A percentile compares a stretch with the other conserved stretches of the same genome.
These are phyloP conservation scores for Yponomeuta sedellus DNA, from an alignment of 2,888 invertebrate species.

Conservation along the genomic window DNA sequence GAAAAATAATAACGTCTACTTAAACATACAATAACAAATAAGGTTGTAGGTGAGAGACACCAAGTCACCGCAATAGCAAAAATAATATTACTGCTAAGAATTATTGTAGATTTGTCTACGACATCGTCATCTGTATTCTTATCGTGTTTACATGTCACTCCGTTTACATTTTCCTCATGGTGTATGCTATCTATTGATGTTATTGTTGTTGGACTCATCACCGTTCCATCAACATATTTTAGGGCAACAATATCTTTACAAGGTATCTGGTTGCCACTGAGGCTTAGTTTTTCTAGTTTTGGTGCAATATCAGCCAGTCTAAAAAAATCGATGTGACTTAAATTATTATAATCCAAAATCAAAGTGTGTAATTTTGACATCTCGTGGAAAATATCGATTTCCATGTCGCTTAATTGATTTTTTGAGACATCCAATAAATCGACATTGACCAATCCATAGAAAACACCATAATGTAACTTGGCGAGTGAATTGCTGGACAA, in stretches of 20 bases:
- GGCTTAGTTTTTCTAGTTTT: neutral
- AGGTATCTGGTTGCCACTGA: neutral
- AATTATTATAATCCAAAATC: neutral
- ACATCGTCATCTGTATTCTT: neutral
- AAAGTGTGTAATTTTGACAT: neutral
- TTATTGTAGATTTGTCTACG: neutral
- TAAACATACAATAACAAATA: neutral
- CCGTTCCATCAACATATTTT: neutral
- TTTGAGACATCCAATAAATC: neutral
- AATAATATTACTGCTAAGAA: neutral
- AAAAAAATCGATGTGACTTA: neutral
- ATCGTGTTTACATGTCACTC: neutral
- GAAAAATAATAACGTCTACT: neutral
- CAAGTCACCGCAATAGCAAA: neutral
- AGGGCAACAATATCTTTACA: neutral
- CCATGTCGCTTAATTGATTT: neutral
- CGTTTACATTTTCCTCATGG: neutral
- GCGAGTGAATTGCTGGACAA: neutral
- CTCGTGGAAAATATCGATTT: neutral
- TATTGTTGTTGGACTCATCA: neutral
- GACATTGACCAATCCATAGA: neutral
- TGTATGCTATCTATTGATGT: neutral
- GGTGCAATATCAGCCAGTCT: neutral
- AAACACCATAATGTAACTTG: neutral
- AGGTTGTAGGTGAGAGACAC: neutral